A percentile compares a stretch with the other conserved stretches of the same genome.
These are phyloP conservation scores for Malaclemys terrapin DNA, from an alignment of 2,113 vertebrate genomes.

Conservation along the genomic window DNA sequence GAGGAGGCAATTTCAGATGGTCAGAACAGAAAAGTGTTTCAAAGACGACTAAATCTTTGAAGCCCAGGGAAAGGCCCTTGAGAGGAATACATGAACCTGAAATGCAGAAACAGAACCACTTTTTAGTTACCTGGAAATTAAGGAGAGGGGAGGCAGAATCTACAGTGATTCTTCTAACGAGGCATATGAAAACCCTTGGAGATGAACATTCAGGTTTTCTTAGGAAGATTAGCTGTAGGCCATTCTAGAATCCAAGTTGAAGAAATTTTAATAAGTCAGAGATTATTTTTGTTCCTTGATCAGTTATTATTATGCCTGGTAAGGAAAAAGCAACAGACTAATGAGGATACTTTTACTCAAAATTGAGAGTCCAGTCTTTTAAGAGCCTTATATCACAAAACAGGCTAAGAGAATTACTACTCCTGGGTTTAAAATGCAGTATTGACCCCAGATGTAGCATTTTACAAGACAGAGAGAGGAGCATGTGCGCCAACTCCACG, in stretches of 20 bases:
- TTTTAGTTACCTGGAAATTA: background rate
- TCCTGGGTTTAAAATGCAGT: background rate
- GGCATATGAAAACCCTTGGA: background rate
- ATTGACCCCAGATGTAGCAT: background rate
- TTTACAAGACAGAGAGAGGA: accelerated
- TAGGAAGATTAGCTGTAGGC: background rate
- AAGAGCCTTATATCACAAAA: background rate
- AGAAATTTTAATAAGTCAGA: background rate
- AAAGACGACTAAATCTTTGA: background rate
- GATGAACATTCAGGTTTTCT: accelerated
- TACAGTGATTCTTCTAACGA: background rate
- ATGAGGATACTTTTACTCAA: background rate
- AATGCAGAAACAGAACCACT: background rate
- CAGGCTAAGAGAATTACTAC: background rate
- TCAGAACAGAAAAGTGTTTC: background rate
- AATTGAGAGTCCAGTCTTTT: background rate
- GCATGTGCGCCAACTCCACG: background rate
- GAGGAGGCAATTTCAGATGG: background rate
- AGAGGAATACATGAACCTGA: background rate
- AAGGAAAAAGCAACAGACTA: background rate
- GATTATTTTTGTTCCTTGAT: background rate
- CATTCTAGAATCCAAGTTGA: background rate
- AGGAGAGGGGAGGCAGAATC: background rate
- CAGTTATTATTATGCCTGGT: background rate
- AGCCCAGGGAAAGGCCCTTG: background rate